Evolutionary conservation across 2,797 vertebrate species (phyloP).

Genomic region (Mus spretus): DNA sequence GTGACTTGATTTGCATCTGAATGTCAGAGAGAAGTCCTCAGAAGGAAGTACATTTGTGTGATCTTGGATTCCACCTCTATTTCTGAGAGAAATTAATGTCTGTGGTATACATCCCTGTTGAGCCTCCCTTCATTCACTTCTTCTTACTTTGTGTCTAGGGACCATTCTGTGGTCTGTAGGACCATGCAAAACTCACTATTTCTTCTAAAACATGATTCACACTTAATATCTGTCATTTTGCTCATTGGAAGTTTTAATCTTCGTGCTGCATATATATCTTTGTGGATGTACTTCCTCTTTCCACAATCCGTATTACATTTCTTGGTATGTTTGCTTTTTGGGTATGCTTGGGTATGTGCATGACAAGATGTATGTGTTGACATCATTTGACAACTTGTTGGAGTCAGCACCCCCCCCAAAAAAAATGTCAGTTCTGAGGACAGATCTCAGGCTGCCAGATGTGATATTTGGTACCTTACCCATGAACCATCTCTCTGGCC

Average conservation of each 20-base stretch:
- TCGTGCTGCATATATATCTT: background rate
- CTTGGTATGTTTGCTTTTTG: background rate
- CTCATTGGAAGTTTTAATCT: background rate
- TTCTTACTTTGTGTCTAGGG: background rate
- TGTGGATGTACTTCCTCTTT: background rate
- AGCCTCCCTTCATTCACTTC: background rate
- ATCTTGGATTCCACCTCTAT: background rate
- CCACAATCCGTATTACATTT: background rate
- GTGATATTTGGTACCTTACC: background rate
- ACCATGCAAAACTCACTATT: background rate
- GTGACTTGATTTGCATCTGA: background rate
- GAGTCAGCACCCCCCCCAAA: background rate
- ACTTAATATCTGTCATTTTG: background rate
- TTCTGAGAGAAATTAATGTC: background rate
- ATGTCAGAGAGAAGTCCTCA: background rate
- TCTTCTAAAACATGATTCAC: background rate
- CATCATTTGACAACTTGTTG: background rate
- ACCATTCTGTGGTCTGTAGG: too few relatives aligned
- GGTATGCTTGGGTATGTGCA: background rate
- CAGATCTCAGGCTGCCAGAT: too few relatives aligned
- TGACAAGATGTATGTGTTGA: background rate
- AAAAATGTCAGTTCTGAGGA: too few relatives aligned
- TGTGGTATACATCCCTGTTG: background rate
- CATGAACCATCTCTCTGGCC: background rate
- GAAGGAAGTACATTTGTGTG: background rate